Conservation (phyloP, 1,140 invertebrate species). For the Diprion similis region DNA sequence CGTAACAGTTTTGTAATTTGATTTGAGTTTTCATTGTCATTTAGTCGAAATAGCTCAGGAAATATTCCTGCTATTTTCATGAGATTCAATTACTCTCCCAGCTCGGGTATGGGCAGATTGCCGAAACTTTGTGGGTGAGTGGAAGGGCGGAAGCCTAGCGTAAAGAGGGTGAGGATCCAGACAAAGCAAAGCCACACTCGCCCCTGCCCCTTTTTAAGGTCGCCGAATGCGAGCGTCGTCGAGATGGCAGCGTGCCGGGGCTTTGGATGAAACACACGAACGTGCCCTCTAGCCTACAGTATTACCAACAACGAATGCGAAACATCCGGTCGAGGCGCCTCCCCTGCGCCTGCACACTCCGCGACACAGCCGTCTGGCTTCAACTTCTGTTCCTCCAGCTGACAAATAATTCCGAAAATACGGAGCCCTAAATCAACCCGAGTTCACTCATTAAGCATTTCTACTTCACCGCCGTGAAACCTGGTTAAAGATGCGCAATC, state of each 20-base stretch:
- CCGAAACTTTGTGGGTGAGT: background rate
- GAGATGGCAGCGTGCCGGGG: background rate
- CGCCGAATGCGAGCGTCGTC: background rate
- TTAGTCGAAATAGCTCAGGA: background rate
- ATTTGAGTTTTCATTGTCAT: background rate
- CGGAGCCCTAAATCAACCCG: background rate
- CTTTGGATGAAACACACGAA: background rate
- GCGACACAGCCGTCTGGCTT: background rate
- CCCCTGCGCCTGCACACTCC: background rate
- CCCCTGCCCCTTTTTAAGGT: background rate
- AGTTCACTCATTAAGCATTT: conserved; percentile 1
- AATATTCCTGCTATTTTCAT: background rate
- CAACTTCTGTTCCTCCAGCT: background rate
- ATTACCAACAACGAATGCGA: conserved; percentile 7
- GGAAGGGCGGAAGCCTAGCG: background rate
- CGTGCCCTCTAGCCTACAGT: background rate
- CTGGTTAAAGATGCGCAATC: conserved; percentile 1
- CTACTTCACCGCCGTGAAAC: background rate
- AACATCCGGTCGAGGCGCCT: background rate
- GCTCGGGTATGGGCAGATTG: background rate
- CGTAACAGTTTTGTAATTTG: background rate
- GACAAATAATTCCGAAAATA: conserved; percentile 16
- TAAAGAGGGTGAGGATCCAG: background rate
- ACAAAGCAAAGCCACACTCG: background rate
- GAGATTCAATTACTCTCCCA: background rate